Percentiles rank a stretch among this genome's conserved stretches.
Conservation (phyloP, 2,888 invertebrate genomes). For the Synanthedon formicaeformis region DNA sequence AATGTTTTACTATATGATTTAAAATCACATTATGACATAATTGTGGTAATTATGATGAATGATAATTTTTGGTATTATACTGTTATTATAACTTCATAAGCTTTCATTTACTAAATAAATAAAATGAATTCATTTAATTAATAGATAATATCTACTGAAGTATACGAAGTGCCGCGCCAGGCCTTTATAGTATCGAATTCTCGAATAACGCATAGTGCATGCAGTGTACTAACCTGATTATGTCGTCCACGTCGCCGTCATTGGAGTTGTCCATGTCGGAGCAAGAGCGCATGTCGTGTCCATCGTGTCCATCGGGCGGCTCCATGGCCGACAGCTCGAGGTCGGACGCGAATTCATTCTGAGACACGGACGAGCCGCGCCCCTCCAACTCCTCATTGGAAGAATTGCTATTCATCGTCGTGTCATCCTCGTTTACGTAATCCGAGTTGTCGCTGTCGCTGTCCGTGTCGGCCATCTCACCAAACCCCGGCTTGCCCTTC, state of each 20-base stretch:
- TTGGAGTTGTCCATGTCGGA: constrained; percentile 74
- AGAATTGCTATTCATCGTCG: constrained; percentile 56
- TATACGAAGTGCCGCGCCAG: background rate
- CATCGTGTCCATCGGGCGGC: constrained; percentile 66
- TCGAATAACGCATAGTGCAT: background rate
- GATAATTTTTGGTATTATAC: too few species aligned
- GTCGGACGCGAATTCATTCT: constrained; percentile 72
- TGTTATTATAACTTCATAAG: too few species aligned
- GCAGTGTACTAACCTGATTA: constrained; percentile 48
- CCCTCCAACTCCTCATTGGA: constrained; percentile 56
- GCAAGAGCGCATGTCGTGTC: constrained; percentile 47
- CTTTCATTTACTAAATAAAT: background rate
- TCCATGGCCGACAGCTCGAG: constrained; percentile 75
- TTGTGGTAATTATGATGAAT: too few species aligned
- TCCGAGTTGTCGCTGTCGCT: constrained; percentile 64
- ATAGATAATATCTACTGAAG: background rate
- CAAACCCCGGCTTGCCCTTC: constrained; percentile 70
- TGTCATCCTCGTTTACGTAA: constrained; percentile 58
- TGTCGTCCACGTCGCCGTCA: constrained; percentile 73
- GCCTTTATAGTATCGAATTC: background rate
- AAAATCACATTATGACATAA: too few species aligned
- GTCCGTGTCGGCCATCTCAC: constrained; percentile 74
- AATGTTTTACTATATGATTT: too few species aligned
- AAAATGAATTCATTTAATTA: background rate
- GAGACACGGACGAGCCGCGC: constrained; percentile 54